Evolutionary conservation across 2,797 vertebrate genomes (phyloP).

Genomic region (Masticophis lateralis): DNA sequence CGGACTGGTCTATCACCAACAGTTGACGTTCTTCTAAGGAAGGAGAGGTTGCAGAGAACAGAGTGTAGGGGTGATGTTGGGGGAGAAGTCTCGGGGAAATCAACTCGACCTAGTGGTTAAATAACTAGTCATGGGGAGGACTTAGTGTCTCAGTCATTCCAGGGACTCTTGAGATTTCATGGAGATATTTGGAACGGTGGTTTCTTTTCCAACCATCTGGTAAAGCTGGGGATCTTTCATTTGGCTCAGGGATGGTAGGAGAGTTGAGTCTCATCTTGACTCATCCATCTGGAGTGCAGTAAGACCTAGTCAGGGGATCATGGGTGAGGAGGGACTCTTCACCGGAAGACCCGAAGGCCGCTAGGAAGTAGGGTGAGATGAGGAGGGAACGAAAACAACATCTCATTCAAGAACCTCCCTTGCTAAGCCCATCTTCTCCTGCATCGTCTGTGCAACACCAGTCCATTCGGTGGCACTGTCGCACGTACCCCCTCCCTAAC

Average conservation of each 20-base stretch:
- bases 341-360: background rate
- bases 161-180: background rate
- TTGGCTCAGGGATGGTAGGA: background rate
- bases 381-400: background rate
- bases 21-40: background rate
- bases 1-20: background rate
- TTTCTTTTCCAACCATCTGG: rapidly evolving
- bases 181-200: background rate
- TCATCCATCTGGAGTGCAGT: background rate
- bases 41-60: background rate
- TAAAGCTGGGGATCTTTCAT: no score
- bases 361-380: background rate
- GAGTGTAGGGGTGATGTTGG: no score
- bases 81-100: background rate
- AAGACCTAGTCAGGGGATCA: no score
- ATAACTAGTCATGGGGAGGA: background rate
- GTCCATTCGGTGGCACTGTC: background rate
- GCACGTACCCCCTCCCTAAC: background rate
- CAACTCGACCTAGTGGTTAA: background rate
- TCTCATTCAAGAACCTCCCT: background rate
- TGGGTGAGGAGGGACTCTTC: background rate
- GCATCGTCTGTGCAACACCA: background rate
- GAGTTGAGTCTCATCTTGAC: no score
- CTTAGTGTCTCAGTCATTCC: background rate
- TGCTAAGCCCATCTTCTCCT: background rate